Conservation (phyloP, 2,113 vertebrate genomes). For the Ceuthmochares aereus region DNA sequence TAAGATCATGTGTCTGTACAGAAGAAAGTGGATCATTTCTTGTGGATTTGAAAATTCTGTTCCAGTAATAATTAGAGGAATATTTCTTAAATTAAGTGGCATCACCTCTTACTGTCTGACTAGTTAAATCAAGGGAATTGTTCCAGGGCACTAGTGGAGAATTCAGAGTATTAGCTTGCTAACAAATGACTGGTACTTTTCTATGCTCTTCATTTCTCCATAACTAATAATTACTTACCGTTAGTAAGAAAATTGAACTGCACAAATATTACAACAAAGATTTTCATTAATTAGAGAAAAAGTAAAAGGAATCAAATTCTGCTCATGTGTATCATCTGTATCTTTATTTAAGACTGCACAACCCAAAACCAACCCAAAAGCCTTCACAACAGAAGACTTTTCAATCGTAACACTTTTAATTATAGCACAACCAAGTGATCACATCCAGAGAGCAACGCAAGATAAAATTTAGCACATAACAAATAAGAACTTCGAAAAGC, state of each 20-base stretch:
- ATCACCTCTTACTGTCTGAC: background rate
- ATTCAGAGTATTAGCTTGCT: background rate
- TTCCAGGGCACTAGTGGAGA: background rate
- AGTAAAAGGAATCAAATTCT: background rate
- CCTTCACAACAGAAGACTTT: background rate
- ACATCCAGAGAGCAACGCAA: background rate
- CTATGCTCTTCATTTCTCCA: background rate
- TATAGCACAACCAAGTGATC: background rate
- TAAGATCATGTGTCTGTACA: background rate
- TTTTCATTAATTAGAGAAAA: background rate
- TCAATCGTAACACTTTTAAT: background rate
- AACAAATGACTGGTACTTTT: background rate
- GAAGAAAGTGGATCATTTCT: background rate
- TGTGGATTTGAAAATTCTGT: background rate
- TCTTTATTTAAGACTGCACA: background rate
- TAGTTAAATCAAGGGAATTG: background rate
- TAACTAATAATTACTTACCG: background rate
- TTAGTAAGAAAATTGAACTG: background rate
- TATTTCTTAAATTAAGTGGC: background rate
- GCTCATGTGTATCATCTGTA: background rate
- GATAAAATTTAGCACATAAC: background rate
- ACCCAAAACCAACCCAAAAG: background rate
- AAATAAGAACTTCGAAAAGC: background rate
- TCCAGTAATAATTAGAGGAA: background rate
- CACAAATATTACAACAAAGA: background rate